Base-by-base conservation (phyloP, 2,888 invertebrate species). In the Eudemis profundana region DNA sequence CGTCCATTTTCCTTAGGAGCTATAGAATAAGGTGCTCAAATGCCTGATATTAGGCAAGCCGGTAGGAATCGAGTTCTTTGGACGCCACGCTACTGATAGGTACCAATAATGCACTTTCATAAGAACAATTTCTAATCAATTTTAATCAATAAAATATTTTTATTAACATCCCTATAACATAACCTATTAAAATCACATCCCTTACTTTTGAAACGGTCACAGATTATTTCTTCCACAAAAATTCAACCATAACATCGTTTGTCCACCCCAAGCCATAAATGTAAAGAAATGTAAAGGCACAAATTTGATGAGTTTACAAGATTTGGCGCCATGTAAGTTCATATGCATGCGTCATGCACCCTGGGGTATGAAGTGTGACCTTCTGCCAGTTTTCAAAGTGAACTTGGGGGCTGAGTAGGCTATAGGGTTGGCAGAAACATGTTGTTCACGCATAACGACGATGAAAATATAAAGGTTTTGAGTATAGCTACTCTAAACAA, bases 351-450 rank as follows among this genome's bases (percentile, higher is more conserved):
- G 59, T 66, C 64, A 61, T 60, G 62, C 36, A 36, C 59, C 29
- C 70, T 67, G 69, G 56, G 56, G 42, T 56, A 56, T 56, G 29
- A 44, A 56, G 44, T 56, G 56, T 29, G 66, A 47, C 56, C 56
- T 56, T 56, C 56, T 56, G 56, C 42, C 56, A 56, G 78, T 75
- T 74, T 76, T 76, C 74, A 74, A 73, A 72, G 74, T 77, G 78
- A 75, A 75, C 73, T 68, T 69, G 75, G 74, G 87, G 84, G 81
- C 84, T 77, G 74, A 81, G 82, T 79, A 80, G 75, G 77, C 75
- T 77, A 78, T 72, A 56, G 56, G 56, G 56, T 8, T 56, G 56
- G 17, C 29, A 44, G 5, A 42, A 15, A 54, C 40, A 15, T 42
- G 19, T 29, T 29, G 44, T 15, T n/a, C 7, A 40, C 14, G 17